Percentiles rank a stretch among this genome's conserved stretches.
Conservation (phyloP, 2,888 invertebrate species). For the Ectemnius cavifrons region DNA sequence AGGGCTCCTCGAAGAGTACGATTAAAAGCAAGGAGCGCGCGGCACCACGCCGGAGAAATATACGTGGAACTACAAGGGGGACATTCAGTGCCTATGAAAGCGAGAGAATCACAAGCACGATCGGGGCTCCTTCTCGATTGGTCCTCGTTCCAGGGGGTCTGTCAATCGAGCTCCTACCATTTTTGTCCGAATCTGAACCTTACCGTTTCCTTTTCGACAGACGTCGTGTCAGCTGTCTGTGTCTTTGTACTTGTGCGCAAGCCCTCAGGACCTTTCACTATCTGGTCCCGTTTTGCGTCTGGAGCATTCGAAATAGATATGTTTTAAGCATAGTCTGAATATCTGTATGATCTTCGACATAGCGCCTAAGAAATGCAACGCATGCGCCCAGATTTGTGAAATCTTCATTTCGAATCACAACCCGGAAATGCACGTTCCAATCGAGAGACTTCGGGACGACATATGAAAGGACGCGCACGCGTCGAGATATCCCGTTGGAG, state of each 20-base stretch:
- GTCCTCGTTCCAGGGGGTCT: constrained; percentile 1
- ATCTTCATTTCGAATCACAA: too few species aligned
- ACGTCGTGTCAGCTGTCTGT: neutral
- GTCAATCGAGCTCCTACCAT: neutral
- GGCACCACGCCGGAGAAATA: too few species aligned
- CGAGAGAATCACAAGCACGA: constrained; percentile 11
- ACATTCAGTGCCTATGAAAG: constrained; percentile 46
- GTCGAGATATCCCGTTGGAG: neutral
- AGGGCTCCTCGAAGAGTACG: neutral
- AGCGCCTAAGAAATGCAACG: too few species aligned
- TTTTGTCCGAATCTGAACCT: neutral
- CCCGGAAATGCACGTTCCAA: too few species aligned
- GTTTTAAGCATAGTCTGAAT: too few species aligned
- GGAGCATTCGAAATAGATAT: neutral
- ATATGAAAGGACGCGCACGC: too few species aligned
- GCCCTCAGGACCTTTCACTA: neutral
- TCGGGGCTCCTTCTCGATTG: constrained; percentile 15
- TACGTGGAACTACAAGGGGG: constrained; percentile 15
- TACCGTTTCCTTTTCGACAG: neutral
- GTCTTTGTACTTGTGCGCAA: neutral
- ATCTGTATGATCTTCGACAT: too few species aligned
- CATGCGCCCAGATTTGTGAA: too few species aligned
- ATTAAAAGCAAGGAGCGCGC: constrained; percentile 2
- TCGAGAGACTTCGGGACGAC: too few species aligned
- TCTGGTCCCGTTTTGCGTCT: neutral